Conservation (phyloP, 1,140 invertebrate genomes). For the Magallana angulata region DNA sequence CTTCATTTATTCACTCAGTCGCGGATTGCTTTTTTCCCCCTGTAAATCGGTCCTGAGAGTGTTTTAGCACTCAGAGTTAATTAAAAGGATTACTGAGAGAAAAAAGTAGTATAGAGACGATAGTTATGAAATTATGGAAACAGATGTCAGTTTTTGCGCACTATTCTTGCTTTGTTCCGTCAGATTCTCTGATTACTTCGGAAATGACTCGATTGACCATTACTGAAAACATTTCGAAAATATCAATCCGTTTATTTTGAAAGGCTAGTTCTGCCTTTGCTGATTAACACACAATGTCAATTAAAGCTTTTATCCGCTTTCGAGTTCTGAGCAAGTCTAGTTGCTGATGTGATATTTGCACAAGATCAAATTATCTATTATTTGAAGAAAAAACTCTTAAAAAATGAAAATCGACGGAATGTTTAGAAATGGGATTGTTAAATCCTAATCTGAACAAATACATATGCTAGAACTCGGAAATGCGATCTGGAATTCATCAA, state of each 20-base stretch:
- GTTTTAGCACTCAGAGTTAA: slow-evolving; percentile 23
- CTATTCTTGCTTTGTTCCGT: neutral
- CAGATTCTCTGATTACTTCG: neutral
- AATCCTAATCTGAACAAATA: too few species aligned
- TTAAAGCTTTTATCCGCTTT: neutral
- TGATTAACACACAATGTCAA: neutral
- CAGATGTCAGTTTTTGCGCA: slow-evolving; percentile 8
- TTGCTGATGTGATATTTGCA: neutral
- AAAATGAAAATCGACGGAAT: too few species aligned
- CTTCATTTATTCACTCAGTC: slow-evolving; percentile 14
- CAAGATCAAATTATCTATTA: too few species aligned
- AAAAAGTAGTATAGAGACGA: neutral
- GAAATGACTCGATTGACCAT: neutral
- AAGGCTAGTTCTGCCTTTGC: neutral
- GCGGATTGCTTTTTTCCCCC: neutral
- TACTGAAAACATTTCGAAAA: too few species aligned
- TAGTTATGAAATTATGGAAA: slow-evolving; percentile 19
- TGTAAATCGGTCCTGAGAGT: neutral
- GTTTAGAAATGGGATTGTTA: too few species aligned
- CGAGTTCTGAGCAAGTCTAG: neutral
- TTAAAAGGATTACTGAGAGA: neutral
- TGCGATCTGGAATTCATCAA: too few species aligned
- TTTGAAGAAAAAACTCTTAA: too few species aligned
- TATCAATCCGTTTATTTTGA: neutral
- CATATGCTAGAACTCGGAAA: too few species aligned